phyloP scores from a whole-genome alignment of 2,113 vertebrate genomes.

The Xenopus borealis region DNA sequence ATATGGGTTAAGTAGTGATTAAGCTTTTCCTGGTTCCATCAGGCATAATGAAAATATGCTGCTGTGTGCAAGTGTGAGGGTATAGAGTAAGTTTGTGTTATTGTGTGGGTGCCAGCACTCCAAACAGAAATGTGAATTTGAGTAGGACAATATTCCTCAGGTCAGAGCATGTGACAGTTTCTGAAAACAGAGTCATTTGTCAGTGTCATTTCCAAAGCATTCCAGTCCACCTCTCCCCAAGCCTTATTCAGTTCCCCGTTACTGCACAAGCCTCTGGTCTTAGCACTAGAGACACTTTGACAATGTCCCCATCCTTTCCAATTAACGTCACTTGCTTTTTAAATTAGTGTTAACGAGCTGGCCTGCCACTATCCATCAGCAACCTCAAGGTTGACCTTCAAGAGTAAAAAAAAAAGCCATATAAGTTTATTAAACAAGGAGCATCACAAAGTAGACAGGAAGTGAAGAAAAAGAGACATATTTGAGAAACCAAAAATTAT shows the following conservation, averaged over 20 bases:
- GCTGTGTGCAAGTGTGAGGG: no score
- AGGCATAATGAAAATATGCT: no score
- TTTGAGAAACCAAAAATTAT: not conserved
- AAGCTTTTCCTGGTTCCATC: no score
- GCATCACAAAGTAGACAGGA: not conserved
- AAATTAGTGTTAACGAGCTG: conserved; percentile 45
- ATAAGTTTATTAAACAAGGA: conserved; percentile 10
- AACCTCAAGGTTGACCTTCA: conserved; percentile 39
- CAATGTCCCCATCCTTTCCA: conserved; percentile 38
- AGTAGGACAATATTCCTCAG: conserved; percentile 38
- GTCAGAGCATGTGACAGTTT: conserved; percentile 36
- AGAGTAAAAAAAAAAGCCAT: conserved; percentile 15
- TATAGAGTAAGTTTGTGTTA: not conserved
- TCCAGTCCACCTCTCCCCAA: not conserved
- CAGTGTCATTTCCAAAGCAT: conserved; percentile 24
- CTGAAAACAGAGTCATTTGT: conserved; percentile 37
- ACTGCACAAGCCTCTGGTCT: conserved; percentile 19
- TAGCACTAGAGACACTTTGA: conserved; percentile 38
- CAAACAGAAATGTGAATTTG: not conserved
- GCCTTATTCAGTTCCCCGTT: conserved; percentile 10
- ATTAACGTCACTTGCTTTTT: conserved; percentile 43
- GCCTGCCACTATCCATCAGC: conserved; percentile 36
- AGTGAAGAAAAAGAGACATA: not conserved
- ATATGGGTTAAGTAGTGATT: no score
- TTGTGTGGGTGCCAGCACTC: not conserved